Base-by-base conservation (phyloP, 2,113 vertebrate species). In the Bambusicola thoracicus region DNA sequence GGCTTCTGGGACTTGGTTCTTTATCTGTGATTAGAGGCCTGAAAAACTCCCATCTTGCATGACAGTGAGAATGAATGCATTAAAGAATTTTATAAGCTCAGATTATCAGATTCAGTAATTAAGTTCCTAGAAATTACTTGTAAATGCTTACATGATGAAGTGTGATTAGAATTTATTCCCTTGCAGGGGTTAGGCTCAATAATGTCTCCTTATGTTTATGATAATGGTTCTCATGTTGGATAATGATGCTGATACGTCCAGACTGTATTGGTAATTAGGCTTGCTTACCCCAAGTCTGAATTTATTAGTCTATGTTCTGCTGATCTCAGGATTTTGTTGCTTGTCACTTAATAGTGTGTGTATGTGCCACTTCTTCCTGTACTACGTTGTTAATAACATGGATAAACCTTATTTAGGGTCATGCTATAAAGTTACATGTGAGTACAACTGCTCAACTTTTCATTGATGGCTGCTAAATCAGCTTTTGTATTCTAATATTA, bases 381-480 rank as follows among this genome's bases (percentile, higher is more conserved):
- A 1, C 16, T 14, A 27, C 18, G 8, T 65, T 78, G 16, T 63
- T 63, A 17, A 53, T 61, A 53, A 29, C 17, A 11, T 20, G 80
- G 46, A n/a, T 67, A 67, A 40, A 16, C 32, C 49, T 46, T 11
- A 61, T 1, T 59, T 65, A 55, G 43, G 15, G 20, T 53, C 82
- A 10, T 13, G 24, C 22, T 83, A 29, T 74, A 80, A 67, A 77
- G 22, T 29, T 55, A 0, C 0, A 0, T 74, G 40, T 2, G 1
- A 76, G 19, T 49, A 53, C 38, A 73, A 14, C 40, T 73, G 36
- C 48, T 69, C 29, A 38, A 51, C 21, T 78, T 77, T 68, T 81
- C 40, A 16, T 41, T 76, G 58, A 10, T 66, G 40, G 18, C 38
- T 85, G 56, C 38, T 61, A 87, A 14, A 13, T 43, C 38, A 69